Evolutionary conservation across 2,113 vertebrate genomes (phyloP).

Genomic region (Hippocampus guttulatus): DNA sequence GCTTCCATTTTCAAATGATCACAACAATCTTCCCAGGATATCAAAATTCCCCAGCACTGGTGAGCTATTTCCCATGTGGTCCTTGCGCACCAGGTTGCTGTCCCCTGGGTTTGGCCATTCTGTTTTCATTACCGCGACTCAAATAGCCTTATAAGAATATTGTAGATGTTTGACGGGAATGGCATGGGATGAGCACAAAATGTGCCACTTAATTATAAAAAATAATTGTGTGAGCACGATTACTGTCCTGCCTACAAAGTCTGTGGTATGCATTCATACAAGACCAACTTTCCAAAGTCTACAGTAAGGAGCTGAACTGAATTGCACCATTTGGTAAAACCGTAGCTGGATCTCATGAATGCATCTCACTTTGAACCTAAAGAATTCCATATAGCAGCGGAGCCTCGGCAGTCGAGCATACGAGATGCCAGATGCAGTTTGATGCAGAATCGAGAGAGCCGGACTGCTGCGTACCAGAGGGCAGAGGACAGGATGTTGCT

Average conservation of each 20-base stretch:
- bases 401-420: neutral
- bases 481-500: slow-evolving; percentile 6
- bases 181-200: no score
- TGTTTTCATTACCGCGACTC: neutral
- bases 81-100: no score
- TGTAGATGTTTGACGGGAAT: no score
- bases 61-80: no score
- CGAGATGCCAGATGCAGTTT: slow-evolving; percentile 3
- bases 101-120: no score
- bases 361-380: neutral
- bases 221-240: no score
- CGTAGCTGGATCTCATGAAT: neutral
- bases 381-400: neutral
- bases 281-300: neutral
- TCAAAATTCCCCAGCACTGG: no score
- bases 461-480: slow-evolving; percentile 4
- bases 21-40: no score
- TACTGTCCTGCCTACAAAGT: neutral
- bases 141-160: neutral
- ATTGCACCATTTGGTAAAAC: neutral
- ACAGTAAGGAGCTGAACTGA: neutral
- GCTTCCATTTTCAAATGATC: no score
- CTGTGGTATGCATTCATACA: neutral
- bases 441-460: slow-evolving; percentile 3
- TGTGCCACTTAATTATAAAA: no score